Evolutionary conservation across 2,113 vertebrate species (phyloP).

Genomic region (Arenaria interpres): DNA sequence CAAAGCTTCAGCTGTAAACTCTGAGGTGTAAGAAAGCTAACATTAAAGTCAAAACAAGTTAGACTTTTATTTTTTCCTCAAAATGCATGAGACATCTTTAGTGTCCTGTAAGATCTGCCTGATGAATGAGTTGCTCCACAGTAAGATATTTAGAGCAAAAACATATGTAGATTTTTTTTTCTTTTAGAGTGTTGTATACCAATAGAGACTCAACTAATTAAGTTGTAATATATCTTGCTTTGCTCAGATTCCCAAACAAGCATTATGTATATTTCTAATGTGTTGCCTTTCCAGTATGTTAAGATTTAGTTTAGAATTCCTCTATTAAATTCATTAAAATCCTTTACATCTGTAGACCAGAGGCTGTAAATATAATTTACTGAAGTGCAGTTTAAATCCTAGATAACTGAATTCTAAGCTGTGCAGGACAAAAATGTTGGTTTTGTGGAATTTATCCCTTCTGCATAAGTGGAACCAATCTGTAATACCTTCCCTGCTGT

Average conservation of each 20-base stretch:
- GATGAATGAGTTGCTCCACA: not conserved
- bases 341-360: not conserved
- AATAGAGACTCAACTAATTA: not conserved
- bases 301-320: not conserved
- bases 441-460: not conserved
- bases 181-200: not conserved
- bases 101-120: not conserved
- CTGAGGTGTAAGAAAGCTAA: not conserved
- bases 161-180: not conserved
- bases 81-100: not conserved
- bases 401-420: not conserved
- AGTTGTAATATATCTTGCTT: not conserved
- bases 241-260: not conserved
- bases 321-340: not conserved
- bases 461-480: not conserved
- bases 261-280: not conserved
- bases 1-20: not conserved
- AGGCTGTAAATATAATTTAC: not conserved
- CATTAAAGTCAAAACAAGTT: not conserved
- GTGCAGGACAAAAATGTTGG: not conserved
- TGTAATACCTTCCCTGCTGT: not conserved
- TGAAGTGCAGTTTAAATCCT: not conserved
- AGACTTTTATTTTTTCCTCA: not conserved
- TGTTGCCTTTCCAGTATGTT: not conserved
- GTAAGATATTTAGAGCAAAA: not conserved